Conservation (phyloP, 2,888 invertebrate species). For the Chydorus sphaericus region DNA sequence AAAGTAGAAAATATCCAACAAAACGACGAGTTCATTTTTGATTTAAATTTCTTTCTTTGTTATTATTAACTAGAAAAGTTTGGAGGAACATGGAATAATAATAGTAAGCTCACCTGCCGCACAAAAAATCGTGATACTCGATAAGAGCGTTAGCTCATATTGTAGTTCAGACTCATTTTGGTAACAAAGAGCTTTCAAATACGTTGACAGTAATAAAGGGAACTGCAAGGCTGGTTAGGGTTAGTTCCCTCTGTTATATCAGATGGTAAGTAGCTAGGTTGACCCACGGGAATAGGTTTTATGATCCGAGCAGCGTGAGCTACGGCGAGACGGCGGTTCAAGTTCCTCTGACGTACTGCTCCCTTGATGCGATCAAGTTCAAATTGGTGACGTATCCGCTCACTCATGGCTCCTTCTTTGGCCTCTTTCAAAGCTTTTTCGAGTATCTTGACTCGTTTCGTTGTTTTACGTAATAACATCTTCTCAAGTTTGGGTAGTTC, state of each 20-base stretch:
- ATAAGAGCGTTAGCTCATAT: too few species aligned
- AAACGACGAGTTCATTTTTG: too few species aligned
- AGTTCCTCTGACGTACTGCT: conserved; percentile 95
- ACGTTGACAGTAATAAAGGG: background rate
- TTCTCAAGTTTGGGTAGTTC: conserved; percentile 98
- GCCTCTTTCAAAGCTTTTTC: conserved; percentile 95
- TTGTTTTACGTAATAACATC: conserved; percentile 86
- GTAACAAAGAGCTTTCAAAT: too few species aligned
- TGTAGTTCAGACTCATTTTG: too few species aligned
- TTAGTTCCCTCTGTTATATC: background rate
- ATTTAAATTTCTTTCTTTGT: too few species aligned
- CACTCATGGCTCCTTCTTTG: conserved; percentile 98
- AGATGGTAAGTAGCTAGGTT: conserved; percentile 39
- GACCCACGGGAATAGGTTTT: conserved; percentile 94
- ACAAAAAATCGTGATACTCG: too few species aligned
- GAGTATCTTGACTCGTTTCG: conserved; percentile 95
- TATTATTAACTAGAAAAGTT: too few species aligned
- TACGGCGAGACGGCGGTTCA: conserved; percentile 75
- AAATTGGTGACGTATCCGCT: conserved; percentile 95
- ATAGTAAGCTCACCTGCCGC: too few species aligned
- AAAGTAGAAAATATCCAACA: too few species aligned
- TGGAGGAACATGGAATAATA: too few species aligned
- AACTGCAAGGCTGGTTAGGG: conserved; percentile 9
- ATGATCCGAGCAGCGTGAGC: conserved; percentile 93
- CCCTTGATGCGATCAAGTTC: conserved; percentile 99